Evolutionary conservation across 2,888 invertebrate species (phyloP).

Genomic region (Notodonta ziczac): DNA sequence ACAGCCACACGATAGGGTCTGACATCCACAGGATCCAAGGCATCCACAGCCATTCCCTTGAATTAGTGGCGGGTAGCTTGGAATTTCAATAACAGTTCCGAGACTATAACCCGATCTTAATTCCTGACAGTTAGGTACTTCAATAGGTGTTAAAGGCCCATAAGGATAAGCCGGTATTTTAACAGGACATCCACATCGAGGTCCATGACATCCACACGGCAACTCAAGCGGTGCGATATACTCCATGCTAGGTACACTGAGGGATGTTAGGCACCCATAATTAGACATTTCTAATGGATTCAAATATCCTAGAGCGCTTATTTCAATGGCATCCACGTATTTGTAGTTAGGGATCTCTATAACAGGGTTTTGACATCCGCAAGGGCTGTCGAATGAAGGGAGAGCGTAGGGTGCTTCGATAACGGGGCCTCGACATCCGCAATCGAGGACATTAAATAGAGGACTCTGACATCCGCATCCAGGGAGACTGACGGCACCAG

Average conservation of each 20-base stretch:
- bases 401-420: conserved; percentile 18
- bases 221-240: conserved; percentile 18
- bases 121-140: conserved; percentile 25
- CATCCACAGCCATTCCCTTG: conserved; percentile 1
- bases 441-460: conserved; percentile 23
- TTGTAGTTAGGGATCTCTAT: conserved; percentile 33
- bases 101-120: conserved; percentile 9
- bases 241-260: conserved; percentile 18
- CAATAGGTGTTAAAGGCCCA: conserved; percentile 16
- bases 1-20: background rate
- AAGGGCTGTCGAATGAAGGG: background rate
- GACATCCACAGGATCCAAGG: conserved; percentile 10
- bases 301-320: conserved; percentile 4
- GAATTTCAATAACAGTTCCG: conserved; percentile 26
- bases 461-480: conserved; percentile 33
- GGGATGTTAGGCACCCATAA: conserved; percentile 13
- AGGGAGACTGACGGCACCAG: conserved; percentile 10
- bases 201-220: conserved; percentile 21
- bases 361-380: conserved; percentile 12
- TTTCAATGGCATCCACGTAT: conserved; percentile 25
- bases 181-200: conserved; percentile 30
- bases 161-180: conserved; percentile 25
- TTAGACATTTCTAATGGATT: conserved; percentile 27
- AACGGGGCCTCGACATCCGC: conserved; percentile 24
- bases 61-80: conserved; percentile 20